Base-by-base conservation (phyloP, 2,113 vertebrate species). In the Perognathus longimembris region DNA sequence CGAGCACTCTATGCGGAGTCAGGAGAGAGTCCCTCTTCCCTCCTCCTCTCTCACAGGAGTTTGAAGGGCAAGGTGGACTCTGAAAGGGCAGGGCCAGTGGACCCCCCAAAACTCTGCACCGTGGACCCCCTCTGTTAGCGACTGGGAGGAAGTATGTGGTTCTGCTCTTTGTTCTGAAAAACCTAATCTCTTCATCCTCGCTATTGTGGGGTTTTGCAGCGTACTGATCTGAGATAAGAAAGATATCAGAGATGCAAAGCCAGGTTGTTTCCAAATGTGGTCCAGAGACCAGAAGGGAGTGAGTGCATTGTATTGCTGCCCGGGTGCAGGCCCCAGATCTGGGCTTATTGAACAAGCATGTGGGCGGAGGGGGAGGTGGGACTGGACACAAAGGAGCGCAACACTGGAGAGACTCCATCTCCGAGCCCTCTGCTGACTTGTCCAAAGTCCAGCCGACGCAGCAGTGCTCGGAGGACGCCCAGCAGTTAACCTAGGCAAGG, bases 301-400 rank as follows among this genome's bases (percentile, higher is more conserved):
- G 12, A 38, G 34, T 32, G 0, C 26, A 17, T 6, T 10, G 24
- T 7, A 28, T 15, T 4, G 0, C 1, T 76, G 57, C 2, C 30
- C 20, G 75, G n/a, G 61, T 30, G 50, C 21, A 38, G 24, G 74
- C 42, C 42, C 22, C 24, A 14, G 3, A 12, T 67, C 6, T 26
- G 15, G 42, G 42, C 2, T 17, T 36, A 28, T n/a, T 36, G 18
- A 15, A 1, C 1, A 9, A 18, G 50, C 12, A 54, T 4, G 17
- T 12, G 15, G 50, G 50, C 14, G 50, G 50, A 54, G 50, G 50
- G 1, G 30, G 59, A n/a, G 5, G 22, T 20, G 6, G 12, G 42
- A 4, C 1, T 7, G 50, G 32, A 11, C 3, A 12, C 6, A 17
- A 15, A 66, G 11, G 0, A 20, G 6, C 21, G 4, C 28, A 0